These are phyloP conservation scores for Phainopepla nitens DNA, from an alignment of 2,113 vertebrate genomes.

Conservation along the genomic window DNA sequence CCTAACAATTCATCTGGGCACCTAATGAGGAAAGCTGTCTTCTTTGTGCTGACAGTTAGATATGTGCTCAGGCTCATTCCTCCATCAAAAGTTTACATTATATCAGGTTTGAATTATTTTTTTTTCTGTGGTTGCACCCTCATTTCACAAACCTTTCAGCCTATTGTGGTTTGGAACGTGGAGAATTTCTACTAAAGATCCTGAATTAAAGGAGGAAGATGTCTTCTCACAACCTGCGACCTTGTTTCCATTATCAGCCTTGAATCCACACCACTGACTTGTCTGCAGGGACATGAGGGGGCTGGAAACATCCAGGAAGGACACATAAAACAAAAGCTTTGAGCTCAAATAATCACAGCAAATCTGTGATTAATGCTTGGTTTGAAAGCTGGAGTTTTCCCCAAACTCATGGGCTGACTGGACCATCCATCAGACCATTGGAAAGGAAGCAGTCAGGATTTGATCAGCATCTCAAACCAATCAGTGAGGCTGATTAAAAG, in stretches of 20 bases:
- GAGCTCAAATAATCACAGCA: neutral
- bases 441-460: neutral
- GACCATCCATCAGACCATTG: neutral
- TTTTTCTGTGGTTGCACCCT: neutral
- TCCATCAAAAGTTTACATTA: neutral
- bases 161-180: neutral
- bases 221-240: neutral
- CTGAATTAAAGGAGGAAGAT: neutral
- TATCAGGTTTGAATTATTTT: neutral
- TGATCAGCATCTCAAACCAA: neutral
- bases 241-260: neutral
- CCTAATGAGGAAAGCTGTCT: neutral
- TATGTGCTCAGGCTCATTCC: neutral
- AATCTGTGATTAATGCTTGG: neutral
- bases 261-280: neutral
- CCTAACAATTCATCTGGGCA: neutral
- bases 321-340: neutral
- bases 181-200: neutral
- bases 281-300: neutral
- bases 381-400: conserved; percentile 5
- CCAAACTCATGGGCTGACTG: neutral
- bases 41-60: conserved; percentile 27
- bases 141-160: neutral
- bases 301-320: neutral
- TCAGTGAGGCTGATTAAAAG: neutral